Evolutionary conservation across 2,888 invertebrate genomes (phyloP), one percentile per base, ranked within the genome.

Genomic region (Malacosoma neustria): DNA sequence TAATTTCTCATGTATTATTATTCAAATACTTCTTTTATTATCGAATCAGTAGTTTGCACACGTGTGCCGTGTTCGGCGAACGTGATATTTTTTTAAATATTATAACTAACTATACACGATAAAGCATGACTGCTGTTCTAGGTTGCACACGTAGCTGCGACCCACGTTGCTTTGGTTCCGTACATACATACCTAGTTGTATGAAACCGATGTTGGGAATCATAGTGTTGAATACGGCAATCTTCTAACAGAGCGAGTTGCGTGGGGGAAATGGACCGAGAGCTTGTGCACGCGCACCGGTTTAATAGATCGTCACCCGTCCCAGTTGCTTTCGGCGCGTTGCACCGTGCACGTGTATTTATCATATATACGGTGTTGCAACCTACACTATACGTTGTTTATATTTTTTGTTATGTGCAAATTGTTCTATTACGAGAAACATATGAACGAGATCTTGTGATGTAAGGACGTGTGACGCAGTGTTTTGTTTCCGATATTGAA

Each of bases 251-350:
- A 66, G 72, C 71, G 70, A 66, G 71, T 62, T 67, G 82, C 81
- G 84, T 82, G 84, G 84, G 84, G 84, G 84, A 82, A 85, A 80
- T 84, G 82, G 79, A 72, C 76, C 74, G 79, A 65, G 72, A 70
- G 69, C 65, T 71, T 75, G 80, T 67, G 79, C 75, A 67, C 71
- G 79, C 74, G 77, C 79, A 72, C 72, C 72, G 76, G 74, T 74
- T 72, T 77, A 70, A 77, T 79, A 80, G 76, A 77, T 75, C 80
- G 79, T 72, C 74, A 69, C 61, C 67, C 73, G 79, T 72, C 74
- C 81, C 84, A 85, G 84, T 85, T 75, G 72, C 73, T 72, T 80
- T 77, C 81, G 81, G 76, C 74, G 77, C 82, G 81, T 63, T 73
- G 82, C 72, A 72, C 66, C 58, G 82, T 61, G 68, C 76, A 81